phyloP scores from a whole-genome alignment of 53 echinoderm and acorn worm species.

The Pentamera pediparva region DNA sequence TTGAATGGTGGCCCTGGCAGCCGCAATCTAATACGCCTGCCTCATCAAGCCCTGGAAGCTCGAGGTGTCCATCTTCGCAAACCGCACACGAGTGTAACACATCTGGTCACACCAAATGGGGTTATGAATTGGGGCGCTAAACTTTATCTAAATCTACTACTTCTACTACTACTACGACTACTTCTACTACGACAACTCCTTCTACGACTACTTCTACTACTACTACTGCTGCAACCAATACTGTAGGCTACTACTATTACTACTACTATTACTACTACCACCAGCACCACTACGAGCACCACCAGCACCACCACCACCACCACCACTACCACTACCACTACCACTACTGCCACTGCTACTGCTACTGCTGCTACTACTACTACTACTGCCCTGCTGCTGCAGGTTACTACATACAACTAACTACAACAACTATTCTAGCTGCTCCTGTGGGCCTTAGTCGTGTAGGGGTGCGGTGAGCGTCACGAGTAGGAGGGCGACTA shows the following conservation, averaged over 20 bases:
- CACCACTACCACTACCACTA: conserved; percentile 1
- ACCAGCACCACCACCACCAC: background rate
- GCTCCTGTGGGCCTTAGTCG: background rate
- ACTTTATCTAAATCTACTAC: background rate
- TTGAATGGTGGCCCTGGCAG: too few species aligned
- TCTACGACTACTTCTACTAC: too few species aligned
- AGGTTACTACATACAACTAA: background rate
- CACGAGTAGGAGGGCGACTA: too few species aligned
- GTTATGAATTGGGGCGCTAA: too few species aligned
- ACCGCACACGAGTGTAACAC: background rate
- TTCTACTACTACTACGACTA: conserved; percentile 10
- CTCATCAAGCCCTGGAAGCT: too few species aligned
- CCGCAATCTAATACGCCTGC: too few species aligned
- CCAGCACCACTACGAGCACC: too few species aligned
- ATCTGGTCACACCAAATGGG: too few species aligned
- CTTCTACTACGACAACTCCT: too few species aligned
- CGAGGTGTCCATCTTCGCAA: background rate
- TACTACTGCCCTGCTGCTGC: background rate
- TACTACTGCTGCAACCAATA: conserved; percentile 3
- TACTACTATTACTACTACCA: conserved; percentile 16
- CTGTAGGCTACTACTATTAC: too few species aligned
- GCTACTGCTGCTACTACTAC: background rate
- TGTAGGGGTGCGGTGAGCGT: too few species aligned
- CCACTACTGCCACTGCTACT: background rate
- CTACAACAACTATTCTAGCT: background rate